These are phyloP conservation scores for Saccostrea cuccullata DNA, from an alignment of 1,140 invertebrate genomes.

Conservation along the genomic window DNA sequence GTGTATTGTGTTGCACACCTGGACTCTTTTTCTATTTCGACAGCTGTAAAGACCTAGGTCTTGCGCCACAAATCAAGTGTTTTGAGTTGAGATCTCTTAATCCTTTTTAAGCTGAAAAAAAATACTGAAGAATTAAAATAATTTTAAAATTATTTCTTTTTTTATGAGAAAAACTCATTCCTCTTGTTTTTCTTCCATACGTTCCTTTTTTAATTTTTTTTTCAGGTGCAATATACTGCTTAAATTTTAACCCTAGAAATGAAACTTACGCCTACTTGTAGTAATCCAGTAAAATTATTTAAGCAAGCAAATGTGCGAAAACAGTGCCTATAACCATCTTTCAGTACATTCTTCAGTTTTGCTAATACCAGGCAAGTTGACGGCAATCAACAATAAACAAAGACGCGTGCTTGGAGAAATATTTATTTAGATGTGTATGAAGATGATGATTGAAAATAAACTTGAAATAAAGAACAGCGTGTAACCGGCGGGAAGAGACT, in stretches of 20 bases:
- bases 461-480: constrained; percentile 3
- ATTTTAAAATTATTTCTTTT: background rate
- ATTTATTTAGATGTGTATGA: constrained; percentile 28
- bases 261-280: background rate
- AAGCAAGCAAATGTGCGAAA: background rate
- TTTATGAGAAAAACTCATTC: background rate
- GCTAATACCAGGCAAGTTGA: constrained; percentile 20
- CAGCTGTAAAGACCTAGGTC: background rate
- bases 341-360: background rate
- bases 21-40: background rate
- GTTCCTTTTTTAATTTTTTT: background rate
- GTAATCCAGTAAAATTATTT: background rate
- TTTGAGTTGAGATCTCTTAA: constrained; percentile 3
- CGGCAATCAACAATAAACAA: constrained; percentile 23
- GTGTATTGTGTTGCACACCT: background rate
- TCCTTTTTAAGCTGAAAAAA: background rate
- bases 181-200: background rate
- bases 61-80: background rate
- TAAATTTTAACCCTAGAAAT: background rate
- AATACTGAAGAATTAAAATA: background rate
- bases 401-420: background rate
- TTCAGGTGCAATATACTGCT: background rate
- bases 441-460: constrained; percentile 34
- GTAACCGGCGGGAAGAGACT: constrained; percentile 13
- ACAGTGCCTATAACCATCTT: background rate